Evolutionary conservation across 2,888 invertebrate genomes (phyloP).

Genomic region (Oligia strigilis): DNA sequence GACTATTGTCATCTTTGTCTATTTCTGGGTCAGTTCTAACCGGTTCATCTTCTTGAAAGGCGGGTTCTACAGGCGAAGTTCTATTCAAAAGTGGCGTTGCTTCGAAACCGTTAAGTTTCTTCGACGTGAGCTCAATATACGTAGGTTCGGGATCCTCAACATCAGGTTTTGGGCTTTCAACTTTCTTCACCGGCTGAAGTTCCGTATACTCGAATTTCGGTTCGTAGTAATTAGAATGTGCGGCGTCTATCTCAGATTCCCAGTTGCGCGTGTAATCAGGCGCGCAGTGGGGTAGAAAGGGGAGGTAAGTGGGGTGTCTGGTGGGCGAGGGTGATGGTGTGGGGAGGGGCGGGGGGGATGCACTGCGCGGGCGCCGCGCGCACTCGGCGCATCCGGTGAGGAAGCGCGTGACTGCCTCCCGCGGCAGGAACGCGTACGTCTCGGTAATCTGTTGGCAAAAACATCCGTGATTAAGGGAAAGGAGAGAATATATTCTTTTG

Average conservation of each 20-base stretch:
- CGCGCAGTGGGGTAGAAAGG: constrained; percentile 85
- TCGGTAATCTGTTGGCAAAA: constrained; percentile 96
- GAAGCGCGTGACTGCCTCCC: constrained; percentile 99
- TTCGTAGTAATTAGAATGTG: constrained; percentile 86
- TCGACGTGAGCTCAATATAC: constrained; percentile 86
- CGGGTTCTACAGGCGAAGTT: constrained; percentile 83
- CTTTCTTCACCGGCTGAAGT: constrained; percentile 85
- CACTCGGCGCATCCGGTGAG: constrained; percentile 98
- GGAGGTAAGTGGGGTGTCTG: constrained; percentile 85
- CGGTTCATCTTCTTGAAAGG: constrained; percentile 85
- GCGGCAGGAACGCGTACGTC: constrained; percentile 98
- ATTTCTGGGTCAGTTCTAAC: constrained; percentile 87
- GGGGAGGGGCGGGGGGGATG: constrained; percentile 90
- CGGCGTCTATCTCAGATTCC: constrained; percentile 90
- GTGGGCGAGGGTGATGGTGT: constrained; percentile 88
- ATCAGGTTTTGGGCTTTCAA: constrained; percentile 84
- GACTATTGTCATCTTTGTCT: constrained; percentile 87
- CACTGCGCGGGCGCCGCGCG: constrained; percentile 94
- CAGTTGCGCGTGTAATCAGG: constrained; percentile 88
- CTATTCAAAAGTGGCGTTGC: constrained; percentile 74
- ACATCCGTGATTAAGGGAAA: constrained; percentile 73
- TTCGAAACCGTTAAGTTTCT: constrained; percentile 82
- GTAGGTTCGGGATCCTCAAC: constrained; percentile 84
- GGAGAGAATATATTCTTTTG: constrained; percentile 59
- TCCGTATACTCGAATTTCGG: constrained; percentile 86